Evolutionary conservation across 1,140 invertebrate species (phyloP), one percentile per base, ranked within the genome.

Genomic region (Bombus waltoni): DNA sequence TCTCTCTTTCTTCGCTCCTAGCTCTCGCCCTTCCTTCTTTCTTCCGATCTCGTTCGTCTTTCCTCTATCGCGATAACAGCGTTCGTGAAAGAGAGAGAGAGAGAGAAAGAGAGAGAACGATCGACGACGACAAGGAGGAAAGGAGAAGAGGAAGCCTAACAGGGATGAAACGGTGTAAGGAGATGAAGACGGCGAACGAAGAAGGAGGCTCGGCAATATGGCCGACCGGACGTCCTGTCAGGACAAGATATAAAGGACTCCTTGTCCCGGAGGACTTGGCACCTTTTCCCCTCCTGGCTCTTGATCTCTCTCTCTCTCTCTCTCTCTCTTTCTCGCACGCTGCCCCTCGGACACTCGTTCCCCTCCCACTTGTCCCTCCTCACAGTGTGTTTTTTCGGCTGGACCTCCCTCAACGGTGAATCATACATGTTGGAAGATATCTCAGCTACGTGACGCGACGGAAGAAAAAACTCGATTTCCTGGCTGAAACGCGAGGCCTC

Each of bases 171-270:
- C 47, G 47, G 5, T 53, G 47, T 22, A n/a, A 65, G 62, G 13
- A 44, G 15, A 71, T 59, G 76, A 18, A 57, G 62, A 47, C 44
- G 18, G 18, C 32, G 66, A 18, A 68, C 38, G 71, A 86, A 38
- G 75, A 62, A 80, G 65, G 44, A 85, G 73, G n/a, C n/a, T 44
- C 62, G 42, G 75, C 78, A 88, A 88, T 87, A 88, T 88, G 87
- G 75, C 74, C 65, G 75, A 79, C 70, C 47, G 79, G 77, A 86
- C 72, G 81, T 90, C 87, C 84, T 84, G 81, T 91, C 89, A 86
- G 72, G 83, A 86, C 86, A 83, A 89, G 88, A 90, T 85, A 90
- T 89, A 91, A 88, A 82, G 78, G 57, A 71, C n/a, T 77, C 38
- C 42, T 35, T 68, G 57, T 74, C 81, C 62, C 72, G 13, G n/a